These are phyloP conservation scores for Ormyrus thymus DNA, from an alignment of 2,888 invertebrate species.

Conservation along the genomic window DNA sequence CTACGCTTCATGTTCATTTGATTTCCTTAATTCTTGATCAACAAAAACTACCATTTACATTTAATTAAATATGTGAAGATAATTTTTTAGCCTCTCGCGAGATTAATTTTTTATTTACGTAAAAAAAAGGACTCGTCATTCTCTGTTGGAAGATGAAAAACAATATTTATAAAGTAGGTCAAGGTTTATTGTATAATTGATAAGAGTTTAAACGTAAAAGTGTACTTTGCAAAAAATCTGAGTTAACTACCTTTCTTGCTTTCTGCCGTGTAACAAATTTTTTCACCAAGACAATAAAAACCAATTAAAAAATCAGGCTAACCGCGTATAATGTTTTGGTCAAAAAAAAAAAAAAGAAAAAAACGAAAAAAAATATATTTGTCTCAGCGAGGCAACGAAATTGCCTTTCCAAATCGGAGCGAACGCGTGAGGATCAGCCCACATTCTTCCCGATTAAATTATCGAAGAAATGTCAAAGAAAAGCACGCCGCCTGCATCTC, in stretches of 20 bases:
- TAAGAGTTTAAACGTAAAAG: no score
- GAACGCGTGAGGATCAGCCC: no score
- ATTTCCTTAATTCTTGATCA: no score
- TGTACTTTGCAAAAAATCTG: no score
- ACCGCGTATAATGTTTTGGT: no score
- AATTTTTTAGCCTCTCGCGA: not conserved
- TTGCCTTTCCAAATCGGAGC: not conserved
- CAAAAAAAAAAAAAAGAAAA: not conserved
- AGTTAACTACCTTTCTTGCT: no score
- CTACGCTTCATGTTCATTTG: no score
- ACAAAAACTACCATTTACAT: not conserved
- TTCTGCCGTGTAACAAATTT: no score
- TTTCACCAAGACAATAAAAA: no score
- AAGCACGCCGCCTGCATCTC: not conserved
- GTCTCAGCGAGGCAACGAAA: not conserved
- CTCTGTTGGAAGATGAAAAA: not conserved
- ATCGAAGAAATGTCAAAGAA: not conserved
- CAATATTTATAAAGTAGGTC: no score
- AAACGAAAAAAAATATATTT: not conserved
- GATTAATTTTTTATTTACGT: not conserved
- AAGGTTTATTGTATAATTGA: no score
- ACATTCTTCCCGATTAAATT: not conserved
- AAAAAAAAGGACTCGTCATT: not conserved
- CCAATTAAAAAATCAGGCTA: no score
- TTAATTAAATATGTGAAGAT: constrained; percentile 5